These are phyloP conservation scores for Apamea anceps DNA, from an alignment of 2,888 invertebrate genomes.

Conservation along the genomic window DNA sequence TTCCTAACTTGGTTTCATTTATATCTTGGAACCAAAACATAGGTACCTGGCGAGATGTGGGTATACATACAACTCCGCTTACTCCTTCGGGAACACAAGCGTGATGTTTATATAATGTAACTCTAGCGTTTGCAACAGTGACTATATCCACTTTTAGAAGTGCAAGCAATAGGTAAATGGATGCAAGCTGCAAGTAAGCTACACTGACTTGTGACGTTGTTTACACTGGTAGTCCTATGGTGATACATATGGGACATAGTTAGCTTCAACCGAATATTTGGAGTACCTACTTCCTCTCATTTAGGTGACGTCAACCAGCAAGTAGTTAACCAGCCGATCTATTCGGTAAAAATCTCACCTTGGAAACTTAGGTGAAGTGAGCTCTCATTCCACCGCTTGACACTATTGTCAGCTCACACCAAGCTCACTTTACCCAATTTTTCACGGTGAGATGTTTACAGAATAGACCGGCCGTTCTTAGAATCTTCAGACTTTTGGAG, in stretches of 20 bases:
- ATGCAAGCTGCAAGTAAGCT: neutral
- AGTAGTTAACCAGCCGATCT: neutral
- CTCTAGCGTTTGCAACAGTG: neutral
- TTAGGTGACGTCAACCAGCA: neutral
- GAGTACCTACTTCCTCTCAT: neutral
- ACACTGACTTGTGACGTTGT: neutral
- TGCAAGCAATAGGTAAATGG: slow-evolving; percentile 1
- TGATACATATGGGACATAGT: neutral
- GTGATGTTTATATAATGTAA: neutral
- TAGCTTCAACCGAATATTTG: neutral
- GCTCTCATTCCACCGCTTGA: too few relatives aligned
- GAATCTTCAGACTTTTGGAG: neutral
- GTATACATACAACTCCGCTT: too few relatives aligned
- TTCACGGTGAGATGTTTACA: too few relatives aligned
- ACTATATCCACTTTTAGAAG: neutral
- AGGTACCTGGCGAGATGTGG: neutral
- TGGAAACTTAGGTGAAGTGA: too few relatives aligned
- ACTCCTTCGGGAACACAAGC: neutral
- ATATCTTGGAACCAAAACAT: neutral
- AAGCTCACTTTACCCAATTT: too few relatives aligned
- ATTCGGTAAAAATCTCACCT: too few relatives aligned
- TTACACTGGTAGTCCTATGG: neutral
- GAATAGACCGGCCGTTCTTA: neutral
- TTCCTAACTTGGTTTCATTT: neutral
- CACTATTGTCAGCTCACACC: too few relatives aligned